Percentiles rank a stretch among this genome's conserved stretches.
phyloP scores from a whole-genome alignment of 1,140 invertebrate species.

The Ostrea edulis region DNA sequence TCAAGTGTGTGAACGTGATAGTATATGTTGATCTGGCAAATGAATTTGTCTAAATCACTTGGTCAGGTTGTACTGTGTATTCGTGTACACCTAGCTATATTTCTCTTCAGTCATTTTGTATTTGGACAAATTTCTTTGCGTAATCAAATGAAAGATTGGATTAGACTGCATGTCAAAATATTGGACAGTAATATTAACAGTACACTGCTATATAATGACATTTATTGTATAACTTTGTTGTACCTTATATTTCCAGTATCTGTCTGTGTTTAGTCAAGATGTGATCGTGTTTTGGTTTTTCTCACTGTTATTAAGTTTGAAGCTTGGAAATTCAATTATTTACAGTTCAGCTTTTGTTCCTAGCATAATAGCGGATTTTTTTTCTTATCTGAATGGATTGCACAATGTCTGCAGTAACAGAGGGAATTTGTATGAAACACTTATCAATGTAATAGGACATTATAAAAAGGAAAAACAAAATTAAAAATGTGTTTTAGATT shows the following conservation, averaged over 20 bases:
- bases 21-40: slow-evolving; percentile 34
- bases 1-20: slow-evolving; percentile 38
- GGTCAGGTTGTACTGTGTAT: slow-evolving; percentile 2
- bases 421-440: neutral
- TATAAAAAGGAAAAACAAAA: neutral
- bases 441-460: neutral
- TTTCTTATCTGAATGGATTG: neutral
- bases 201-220: slow-evolving; percentile 37
- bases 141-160: slow-evolving; percentile 33
- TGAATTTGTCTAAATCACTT: slow-evolving; percentile 22
- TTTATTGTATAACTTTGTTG: slow-evolving; percentile 36
- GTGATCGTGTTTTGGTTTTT: slow-evolving; percentile 20
- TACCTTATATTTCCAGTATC: slow-evolving; percentile 21
- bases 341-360: slow-evolving; percentile 11
- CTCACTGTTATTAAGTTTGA: slow-evolving; percentile 24
- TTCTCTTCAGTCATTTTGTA: slow-evolving; percentile 25
- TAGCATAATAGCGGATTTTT: slow-evolving; percentile 12
- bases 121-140: slow-evolving; percentile 32
- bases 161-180: slow-evolving; percentile 39
- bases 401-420: neutral
- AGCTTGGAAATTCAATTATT: neutral
- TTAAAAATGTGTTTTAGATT: neutral
- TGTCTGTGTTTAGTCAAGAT: slow-evolving; percentile 36
- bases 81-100: slow-evolving; percentile 5
- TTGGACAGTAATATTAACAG: slow-evolving; percentile 32